A percentile compares a stretch with the other conserved stretches of the same genome.
phyloP scores from a whole-genome alignment of 35 echinoderm and acorn worm species.

The Ophiothrix spiculata region DNA sequence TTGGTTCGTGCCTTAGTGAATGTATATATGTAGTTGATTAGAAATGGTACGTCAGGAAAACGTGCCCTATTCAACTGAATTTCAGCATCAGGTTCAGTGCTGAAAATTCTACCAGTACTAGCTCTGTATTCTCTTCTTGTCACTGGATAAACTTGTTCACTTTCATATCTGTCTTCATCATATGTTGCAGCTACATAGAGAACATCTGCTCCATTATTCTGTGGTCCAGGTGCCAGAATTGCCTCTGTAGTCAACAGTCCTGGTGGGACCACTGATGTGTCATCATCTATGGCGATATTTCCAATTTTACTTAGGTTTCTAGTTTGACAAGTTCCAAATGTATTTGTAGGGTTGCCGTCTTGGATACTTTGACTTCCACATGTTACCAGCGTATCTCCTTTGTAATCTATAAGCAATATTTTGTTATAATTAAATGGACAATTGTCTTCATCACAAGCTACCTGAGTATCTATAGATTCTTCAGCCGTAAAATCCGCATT shows the following conservation, averaged over 20 bases:
- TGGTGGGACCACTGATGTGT: neutral
- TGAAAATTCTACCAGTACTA: neutral
- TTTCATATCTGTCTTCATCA: neutral
- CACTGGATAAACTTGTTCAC: neutral
- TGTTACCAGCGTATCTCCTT: neutral
- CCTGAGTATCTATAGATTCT: neutral
- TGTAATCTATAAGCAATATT: constrained; percentile 11
- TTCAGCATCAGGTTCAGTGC: neutral
- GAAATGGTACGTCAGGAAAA: neutral
- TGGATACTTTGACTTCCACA: constrained; percentile 8
- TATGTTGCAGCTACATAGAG: neutral
- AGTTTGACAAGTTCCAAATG: neutral
- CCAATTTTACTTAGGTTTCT: no score
- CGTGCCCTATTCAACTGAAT: neutral
- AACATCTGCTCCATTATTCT: neutral
- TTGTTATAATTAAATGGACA: constrained; percentile 19
- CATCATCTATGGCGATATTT: neutral
- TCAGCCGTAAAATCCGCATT: neutral
- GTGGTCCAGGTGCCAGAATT: constrained; percentile 17
- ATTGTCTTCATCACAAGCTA: neutral
- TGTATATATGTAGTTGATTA: neutral
- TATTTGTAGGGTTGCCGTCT: neutral
- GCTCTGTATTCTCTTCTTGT: neutral
- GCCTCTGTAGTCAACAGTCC: constrained; percentile 1
- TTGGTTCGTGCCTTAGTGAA: neutral